Percentiles rank a stretch among this genome's conserved stretches.
phyloP scores from a whole-genome alignment of 2,797 vertebrate species.

The Syndactyla subalaris region DNA sequence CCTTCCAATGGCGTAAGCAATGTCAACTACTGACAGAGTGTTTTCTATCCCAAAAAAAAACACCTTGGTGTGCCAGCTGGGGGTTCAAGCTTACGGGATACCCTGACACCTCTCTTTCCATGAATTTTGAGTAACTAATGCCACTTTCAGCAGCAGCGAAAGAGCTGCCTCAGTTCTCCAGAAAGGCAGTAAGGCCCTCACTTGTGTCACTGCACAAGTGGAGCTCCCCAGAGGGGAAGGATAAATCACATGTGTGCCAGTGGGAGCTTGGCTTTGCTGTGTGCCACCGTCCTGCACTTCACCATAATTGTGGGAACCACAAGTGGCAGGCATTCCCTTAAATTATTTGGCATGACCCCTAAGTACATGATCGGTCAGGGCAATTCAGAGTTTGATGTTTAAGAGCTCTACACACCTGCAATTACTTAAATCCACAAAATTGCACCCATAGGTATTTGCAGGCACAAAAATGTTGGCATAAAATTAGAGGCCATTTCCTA shows the following conservation, averaged over 20 bases:
- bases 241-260: accelerated
- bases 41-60: not conserved
- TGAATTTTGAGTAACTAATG: not conserved
- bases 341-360: not conserved
- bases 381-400: slow-evolving; percentile 10
- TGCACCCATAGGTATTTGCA: slow-evolving; percentile 38
- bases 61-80: accelerated
- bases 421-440: slow-evolving; percentile 43
- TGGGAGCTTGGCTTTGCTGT: not conserved
- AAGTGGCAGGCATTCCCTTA: not conserved
- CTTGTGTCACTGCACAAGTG: accelerated
- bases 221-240: accelerated
- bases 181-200: not conserved
- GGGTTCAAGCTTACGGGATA: not conserved
- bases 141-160: accelerated
- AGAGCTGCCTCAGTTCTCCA: not conserved
- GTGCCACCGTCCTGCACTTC: not conserved
- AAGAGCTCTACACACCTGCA: slow-evolving; percentile 35
- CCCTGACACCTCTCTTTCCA: not conserved
- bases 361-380: not conserved
- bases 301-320: not conserved
- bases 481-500: slow-evolving; percentile 59
- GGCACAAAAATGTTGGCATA: slow-evolving; percentile 36
- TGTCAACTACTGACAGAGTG: accelerated
- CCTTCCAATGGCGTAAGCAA: accelerated